Evolutionary conservation across 1,140 invertebrate genomes (phyloP).

Genomic region (Limonius californicus): DNA sequence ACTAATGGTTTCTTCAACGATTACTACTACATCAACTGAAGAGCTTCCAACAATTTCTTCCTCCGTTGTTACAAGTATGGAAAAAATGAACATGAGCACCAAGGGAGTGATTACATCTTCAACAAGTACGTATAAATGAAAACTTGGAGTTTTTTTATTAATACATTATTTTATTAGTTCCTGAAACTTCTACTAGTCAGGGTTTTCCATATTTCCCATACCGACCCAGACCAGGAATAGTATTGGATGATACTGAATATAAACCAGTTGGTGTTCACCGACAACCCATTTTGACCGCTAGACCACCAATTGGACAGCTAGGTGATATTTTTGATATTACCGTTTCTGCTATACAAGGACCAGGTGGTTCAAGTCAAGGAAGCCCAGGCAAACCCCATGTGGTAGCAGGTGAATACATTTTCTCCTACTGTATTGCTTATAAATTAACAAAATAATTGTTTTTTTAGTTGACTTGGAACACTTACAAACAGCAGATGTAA

Average conservation of each 20-base stretch:
- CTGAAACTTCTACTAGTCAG: slow-evolving; percentile 17
- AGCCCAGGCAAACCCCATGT: slow-evolving; percentile 51
- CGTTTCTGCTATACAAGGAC: slow-evolving; percentile 81
- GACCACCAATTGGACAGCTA: slow-evolving; percentile 44
- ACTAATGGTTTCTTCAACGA: slow-evolving; percentile 15
- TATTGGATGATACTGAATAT: slow-evolving; percentile 75
- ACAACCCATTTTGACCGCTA: slow-evolving; percentile 41
- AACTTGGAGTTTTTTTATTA: too few relatives aligned
- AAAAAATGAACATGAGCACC: too few relatives aligned
- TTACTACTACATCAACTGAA: neutral
- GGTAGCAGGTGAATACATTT: slow-evolving; percentile 49
- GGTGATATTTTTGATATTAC: slow-evolving; percentile 86
- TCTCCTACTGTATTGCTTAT: too few relatives aligned
- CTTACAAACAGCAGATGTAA: slow-evolving; percentile 57
- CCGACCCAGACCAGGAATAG: slow-evolving; percentile 73
- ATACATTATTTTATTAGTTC: too few relatives aligned
- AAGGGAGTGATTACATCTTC: too few relatives aligned
- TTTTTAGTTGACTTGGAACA: slow-evolving; percentile 40
- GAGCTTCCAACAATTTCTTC: too few relatives aligned
- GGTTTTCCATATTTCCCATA: slow-evolving; percentile 50
- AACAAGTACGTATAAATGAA: too few relatives aligned
- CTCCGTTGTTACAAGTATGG: too few relatives aligned
- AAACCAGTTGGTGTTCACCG: slow-evolving; percentile 56
- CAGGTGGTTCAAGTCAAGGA: slow-evolving; percentile 54
- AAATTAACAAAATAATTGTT: neutral